A percentile compares a stretch with the other conserved stretches of the same genome.
Evolutionary conservation across 2,113 vertebrate genomes (phyloP).

Genomic region (Centropus bengalensis): DNA sequence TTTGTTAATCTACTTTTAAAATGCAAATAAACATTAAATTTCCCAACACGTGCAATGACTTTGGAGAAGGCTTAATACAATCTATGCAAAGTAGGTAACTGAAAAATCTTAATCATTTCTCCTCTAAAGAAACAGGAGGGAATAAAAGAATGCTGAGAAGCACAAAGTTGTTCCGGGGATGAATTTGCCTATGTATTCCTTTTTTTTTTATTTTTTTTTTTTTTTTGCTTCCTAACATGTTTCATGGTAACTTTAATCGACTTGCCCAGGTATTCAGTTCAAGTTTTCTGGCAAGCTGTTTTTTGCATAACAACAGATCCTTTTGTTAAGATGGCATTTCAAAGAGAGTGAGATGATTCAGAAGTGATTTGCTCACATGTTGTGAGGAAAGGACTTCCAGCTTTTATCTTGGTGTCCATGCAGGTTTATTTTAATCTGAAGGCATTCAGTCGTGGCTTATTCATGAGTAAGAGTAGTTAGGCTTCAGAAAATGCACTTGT

Average conservation of each 20-base stretch:
- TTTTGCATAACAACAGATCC: background rate
- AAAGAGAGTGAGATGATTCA: background rate
- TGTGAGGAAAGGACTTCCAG: background rate
- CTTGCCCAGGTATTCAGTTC: background rate
- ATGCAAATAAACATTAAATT: background rate
- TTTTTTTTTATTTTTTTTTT: background rate
- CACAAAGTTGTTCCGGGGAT: background rate
- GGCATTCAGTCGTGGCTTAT: background rate
- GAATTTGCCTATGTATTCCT: background rate
- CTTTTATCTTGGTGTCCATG: background rate
- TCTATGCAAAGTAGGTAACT: background rate
- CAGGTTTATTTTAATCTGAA: background rate
- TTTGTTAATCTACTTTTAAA: background rate
- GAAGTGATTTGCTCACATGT: background rate
- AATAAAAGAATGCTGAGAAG: background rate
- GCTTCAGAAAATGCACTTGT: background rate
- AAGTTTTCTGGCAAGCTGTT: background rate
- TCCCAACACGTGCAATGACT: background rate
- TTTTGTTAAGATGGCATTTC: slow-evolving; percentile 40
- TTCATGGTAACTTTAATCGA: background rate
- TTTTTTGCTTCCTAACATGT: background rate
- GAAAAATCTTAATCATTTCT: background rate
- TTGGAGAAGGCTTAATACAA: background rate
- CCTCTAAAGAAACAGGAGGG: background rate
- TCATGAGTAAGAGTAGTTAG: background rate